Percentiles rank a stretch among this genome's conserved stretches.
Evolutionary conservation across 2,113 vertebrate genomes (phyloP).

Genomic region (Dasyornis broadbenti): DNA sequence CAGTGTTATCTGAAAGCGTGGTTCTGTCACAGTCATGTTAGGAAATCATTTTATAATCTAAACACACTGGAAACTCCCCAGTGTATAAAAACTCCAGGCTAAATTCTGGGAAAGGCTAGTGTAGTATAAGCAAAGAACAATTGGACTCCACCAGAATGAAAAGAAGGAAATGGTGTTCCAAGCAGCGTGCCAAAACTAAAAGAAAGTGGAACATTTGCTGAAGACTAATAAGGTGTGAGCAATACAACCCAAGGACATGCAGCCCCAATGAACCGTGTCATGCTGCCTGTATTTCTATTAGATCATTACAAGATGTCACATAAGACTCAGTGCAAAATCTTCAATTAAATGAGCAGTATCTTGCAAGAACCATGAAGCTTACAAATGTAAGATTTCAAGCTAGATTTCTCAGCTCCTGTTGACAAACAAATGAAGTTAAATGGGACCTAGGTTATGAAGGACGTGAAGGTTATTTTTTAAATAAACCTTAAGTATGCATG

Average conservation of each 20-base stretch:
- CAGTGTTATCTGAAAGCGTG: neutral
- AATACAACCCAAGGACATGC: slow-evolving; percentile 17
- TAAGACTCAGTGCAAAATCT: neutral
- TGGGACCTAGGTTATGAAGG: neutral
- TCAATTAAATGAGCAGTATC: neutral
- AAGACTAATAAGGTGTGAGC: slow-evolving; percentile 45
- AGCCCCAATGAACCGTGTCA: slow-evolving; percentile 8
- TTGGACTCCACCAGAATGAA: slow-evolving; percentile 68
- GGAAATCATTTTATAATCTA: slow-evolving; percentile 64
- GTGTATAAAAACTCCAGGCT: slow-evolving; percentile 65
- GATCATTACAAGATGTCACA: neutral
- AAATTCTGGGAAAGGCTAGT: slow-evolving; percentile 75
- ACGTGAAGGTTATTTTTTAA: neutral
- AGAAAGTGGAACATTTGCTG: slow-evolving; percentile 59
- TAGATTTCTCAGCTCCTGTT: neutral
- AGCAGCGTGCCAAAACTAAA: slow-evolving; percentile 68
- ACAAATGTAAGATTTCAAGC: neutral
- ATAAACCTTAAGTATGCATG: neutral
- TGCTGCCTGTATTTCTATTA: neutral
- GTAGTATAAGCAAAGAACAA: slow-evolving; percentile 73
- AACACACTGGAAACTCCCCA: slow-evolving; percentile 66
- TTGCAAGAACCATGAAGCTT: neutral
- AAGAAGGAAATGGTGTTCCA: slow-evolving; percentile 77
- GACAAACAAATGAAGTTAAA: neutral
- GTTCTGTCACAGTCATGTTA: slow-evolving; percentile 14